A percentile compares a stretch with the other conserved stretches of the same genome.
Conservation (phyloP, 2,113 vertebrate genomes). For the Mesocricetus auratus region DNA sequence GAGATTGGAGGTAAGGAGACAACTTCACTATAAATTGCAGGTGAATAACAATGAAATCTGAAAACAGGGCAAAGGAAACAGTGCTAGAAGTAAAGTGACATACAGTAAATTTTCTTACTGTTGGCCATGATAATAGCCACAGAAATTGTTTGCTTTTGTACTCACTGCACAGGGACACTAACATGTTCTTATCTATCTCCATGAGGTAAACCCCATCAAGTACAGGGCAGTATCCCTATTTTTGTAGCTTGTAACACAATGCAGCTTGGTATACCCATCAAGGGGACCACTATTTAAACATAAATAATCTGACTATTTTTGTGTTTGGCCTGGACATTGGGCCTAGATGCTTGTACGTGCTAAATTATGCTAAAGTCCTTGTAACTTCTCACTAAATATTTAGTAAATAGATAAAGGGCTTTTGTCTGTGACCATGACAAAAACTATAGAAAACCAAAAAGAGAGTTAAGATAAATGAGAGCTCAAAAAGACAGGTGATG, state of each 20-base stretch:
- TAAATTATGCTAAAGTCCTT: neutral
- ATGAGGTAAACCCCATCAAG: neutral
- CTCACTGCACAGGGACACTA: neutral
- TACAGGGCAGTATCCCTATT: neutral
- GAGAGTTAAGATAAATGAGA: neutral
- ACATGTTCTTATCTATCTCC: neutral
- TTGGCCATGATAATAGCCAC: neutral
- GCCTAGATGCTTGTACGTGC: neutral
- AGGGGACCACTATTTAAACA: neutral
- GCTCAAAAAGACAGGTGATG: neutral
- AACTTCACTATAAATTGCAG: constrained; percentile 53
- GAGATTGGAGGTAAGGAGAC: constrained; percentile 57
- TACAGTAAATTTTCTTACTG: neutral
- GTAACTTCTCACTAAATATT: neutral
- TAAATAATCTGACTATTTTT: neutral
- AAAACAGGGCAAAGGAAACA: neutral
- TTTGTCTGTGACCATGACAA: neutral
- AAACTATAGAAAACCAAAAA: neutral
- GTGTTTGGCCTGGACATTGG: neutral
- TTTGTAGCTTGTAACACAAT: neutral
- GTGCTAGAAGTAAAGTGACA: neutral
- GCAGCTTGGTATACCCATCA: neutral
- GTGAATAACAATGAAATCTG: constrained; percentile 60
- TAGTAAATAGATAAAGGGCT: neutral
- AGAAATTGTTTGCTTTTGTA: neutral